These are phyloP conservation scores for Nyctibius grandis DNA, from an alignment of 2,797 vertebrate species.

Conservation along the genomic window DNA sequence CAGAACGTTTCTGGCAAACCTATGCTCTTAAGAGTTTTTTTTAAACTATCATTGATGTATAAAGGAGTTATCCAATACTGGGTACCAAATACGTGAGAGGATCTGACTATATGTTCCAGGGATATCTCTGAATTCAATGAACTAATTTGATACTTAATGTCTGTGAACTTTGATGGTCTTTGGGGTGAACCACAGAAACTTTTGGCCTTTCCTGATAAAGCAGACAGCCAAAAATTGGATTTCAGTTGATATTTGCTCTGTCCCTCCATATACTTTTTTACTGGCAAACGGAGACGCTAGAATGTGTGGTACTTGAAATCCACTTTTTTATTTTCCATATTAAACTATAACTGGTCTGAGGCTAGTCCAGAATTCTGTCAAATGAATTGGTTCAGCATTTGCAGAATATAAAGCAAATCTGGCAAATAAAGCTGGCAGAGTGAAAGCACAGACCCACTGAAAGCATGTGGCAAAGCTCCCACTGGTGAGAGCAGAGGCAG, in stretches of 20 bases:
- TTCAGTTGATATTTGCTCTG: not conserved
- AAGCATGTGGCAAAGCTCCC: not conserved
- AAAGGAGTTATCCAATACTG: not conserved
- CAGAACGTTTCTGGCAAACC: not conserved
- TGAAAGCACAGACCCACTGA: not conserved
- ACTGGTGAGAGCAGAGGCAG: not conserved
- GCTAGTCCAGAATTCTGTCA: not conserved
- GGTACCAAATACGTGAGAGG: not conserved
- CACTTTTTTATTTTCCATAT: not conserved
- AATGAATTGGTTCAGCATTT: not conserved
- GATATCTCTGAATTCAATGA: not conserved
- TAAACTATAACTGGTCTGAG: not conserved
- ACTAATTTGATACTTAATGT: not conserved
- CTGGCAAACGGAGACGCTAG: not conserved
- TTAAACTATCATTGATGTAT: not conserved
- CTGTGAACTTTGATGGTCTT: not conserved
- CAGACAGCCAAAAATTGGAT: not conserved
- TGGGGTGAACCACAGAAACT: not conserved
- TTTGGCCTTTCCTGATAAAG: not conserved
- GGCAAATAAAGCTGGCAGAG: not conserved
- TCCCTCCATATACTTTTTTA: not conserved
- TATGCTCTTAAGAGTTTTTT: not conserved
- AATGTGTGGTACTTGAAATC: not conserved
- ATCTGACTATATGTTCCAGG: not conserved
- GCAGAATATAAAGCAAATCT: not conserved